Evolutionary conservation across 1,140 invertebrate genomes (phyloP).

Genomic region (Pogonomyrmex barbatus): DNA sequence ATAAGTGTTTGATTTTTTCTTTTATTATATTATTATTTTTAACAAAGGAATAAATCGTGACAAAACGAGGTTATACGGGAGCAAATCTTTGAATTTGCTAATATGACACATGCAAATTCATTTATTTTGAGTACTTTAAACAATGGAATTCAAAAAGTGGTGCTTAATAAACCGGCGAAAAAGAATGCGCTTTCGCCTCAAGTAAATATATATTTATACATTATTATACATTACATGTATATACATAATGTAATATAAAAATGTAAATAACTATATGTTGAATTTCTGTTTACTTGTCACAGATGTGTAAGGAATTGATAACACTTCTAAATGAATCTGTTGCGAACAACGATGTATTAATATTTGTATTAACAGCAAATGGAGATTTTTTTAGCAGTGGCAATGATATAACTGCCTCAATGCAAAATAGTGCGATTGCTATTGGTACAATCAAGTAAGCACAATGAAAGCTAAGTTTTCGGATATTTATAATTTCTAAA

Average conservation of each 20-base stretch:
- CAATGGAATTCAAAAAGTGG: conserved; percentile 88
- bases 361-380: conserved; percentile 91
- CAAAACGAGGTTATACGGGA: conserved; percentile 18
- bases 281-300: conserved; percentile 20
- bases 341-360: conserved; percentile 87
- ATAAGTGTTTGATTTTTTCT: not conserved
- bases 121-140: conserved; percentile 74
- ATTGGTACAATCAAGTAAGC: conserved; percentile 45
- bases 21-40: not conserved
- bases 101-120: conserved; percentile 23
- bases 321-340: conserved; percentile 89
- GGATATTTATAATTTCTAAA: not conserved
- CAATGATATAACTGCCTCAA: conserved; percentile 90
- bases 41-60: not conserved
- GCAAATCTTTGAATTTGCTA: not conserved
- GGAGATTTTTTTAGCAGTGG: conserved; percentile 95
- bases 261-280: not conserved
- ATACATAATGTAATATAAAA: not conserved
- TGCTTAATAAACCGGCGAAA: conserved; percentile 90
- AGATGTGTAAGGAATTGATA: conserved; percentile 91
- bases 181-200: conserved; percentile 91
- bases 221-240: not conserved
- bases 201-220: conserved; percentile 66
- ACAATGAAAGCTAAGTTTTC: not conserved
- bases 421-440: not conserved